phyloP scores from a whole-genome alignment of 2,888 invertebrate genomes.

The Trissolcus brochymenae region DNA sequence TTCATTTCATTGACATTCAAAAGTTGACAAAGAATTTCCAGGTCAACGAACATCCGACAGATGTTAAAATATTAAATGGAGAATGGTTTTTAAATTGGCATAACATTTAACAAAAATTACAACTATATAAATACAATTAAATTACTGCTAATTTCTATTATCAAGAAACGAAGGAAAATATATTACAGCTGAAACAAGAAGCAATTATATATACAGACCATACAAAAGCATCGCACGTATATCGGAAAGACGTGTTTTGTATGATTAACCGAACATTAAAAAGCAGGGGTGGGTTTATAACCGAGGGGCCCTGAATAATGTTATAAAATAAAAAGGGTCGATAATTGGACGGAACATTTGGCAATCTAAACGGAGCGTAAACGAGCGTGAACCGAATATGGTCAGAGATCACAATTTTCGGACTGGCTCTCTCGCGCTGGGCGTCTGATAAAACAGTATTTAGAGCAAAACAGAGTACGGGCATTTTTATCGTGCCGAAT shows the following conservation, averaged over 20 bases:
- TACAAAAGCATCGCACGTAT: no score
- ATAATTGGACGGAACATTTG: conserved; percentile 7
- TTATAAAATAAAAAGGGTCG: conserved; percentile 2
- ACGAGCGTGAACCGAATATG: conserved; percentile 8
- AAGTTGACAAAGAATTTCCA: no score
- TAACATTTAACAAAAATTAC: no score
- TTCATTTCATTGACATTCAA: no score
- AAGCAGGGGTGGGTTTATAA: neutral
- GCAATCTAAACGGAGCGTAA: conserved; percentile 6
- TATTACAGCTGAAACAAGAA: no score
- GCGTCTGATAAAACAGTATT: conserved; percentile 40
- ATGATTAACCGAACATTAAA: neutral
- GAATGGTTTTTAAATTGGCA: no score
- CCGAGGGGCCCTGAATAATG: neutral
- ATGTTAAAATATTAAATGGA: no score
- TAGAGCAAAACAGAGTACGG: conserved; percentile 7
- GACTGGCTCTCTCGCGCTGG: conserved; percentile 3
- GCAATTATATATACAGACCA: no score
- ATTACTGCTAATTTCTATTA: no score
- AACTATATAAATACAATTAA: no score
- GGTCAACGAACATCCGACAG: no score
- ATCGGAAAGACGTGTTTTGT: conserved; percentile 1
- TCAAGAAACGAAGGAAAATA: no score
- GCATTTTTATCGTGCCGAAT: conserved; percentile 42
- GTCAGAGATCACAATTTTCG: conserved; percentile 13